Conservation (phyloP, 2,797 vertebrate genomes). For the Pseudochirops cupreus region DNA sequence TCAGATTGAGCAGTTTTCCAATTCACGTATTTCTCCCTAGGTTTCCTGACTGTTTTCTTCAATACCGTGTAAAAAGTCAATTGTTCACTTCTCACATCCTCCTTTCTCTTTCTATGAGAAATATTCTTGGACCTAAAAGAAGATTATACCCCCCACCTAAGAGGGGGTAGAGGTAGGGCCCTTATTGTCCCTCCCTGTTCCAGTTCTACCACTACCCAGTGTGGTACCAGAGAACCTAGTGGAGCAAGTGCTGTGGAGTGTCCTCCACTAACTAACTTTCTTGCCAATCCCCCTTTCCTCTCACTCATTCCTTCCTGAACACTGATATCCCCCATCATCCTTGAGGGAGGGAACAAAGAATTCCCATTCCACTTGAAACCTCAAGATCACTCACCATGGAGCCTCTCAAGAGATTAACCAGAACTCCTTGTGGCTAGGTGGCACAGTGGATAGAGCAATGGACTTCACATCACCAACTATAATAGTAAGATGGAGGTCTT, state of each 20-base stretch:
- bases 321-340: not conserved
- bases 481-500: not conserved
- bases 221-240: not conserved
- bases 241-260: not conserved
- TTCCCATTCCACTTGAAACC: not conserved
- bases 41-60: not conserved
- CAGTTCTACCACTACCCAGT: not conserved
- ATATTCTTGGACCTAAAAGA: not conserved
- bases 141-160: not conserved
- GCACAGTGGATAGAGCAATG: not conserved
- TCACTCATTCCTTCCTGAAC: not conserved
- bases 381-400: not conserved
- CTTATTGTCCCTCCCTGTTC: too few relatives aligned
- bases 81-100: not conserved
- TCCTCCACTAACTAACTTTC: not conserved
- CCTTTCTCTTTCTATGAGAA: not conserved
- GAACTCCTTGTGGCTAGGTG: not conserved
- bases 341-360: not conserved
- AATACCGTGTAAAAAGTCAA: not conserved
- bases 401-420: not conserved
- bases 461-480: not conserved
- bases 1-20: not conserved
- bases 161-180: not conserved
- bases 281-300: not conserved
- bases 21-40: not conserved